phyloP scores from a whole-genome alignment of 2,797 vertebrate species.

The Prunella strophiata region DNA sequence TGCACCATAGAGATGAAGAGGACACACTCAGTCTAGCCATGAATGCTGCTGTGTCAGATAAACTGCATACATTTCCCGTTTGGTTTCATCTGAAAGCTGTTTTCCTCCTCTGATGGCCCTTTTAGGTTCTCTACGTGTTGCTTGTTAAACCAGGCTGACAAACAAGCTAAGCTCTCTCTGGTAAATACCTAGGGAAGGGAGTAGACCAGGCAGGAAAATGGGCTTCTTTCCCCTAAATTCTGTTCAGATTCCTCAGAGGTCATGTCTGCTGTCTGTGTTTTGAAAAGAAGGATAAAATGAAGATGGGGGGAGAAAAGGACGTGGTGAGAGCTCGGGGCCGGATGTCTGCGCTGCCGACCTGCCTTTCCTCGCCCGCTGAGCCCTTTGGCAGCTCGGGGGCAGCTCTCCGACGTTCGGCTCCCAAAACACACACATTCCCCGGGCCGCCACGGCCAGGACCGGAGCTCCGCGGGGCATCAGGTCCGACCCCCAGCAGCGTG shows the following conservation, averaged over 20 bases:
- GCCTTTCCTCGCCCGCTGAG: not conserved
- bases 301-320: not conserved
- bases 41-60: too few relatives aligned
- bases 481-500: fast-evolving
- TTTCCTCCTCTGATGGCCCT: not conserved
- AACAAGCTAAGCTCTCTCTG: not conserved
- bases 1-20: fast-evolving
- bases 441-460: not conserved
- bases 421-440: not conserved
- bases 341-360: not conserved
- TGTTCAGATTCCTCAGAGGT: not conserved
- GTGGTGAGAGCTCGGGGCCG: fast-evolving
- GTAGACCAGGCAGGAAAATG: not conserved
- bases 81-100: too few relatives aligned
- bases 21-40: fast-evolving
- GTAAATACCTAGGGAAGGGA: not conserved
- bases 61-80: too few relatives aligned
- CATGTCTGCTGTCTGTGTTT: not conserved
- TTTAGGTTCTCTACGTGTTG: not conserved
- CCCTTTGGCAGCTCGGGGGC: not conserved
- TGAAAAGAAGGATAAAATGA: not conserved
- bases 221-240: not conserved
- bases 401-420: not conserved
- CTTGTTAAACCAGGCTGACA: not conserved
- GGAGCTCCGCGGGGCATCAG: not conserved